Percentiles rank a stretch among this genome's conserved stretches.
Evolutionary conservation across 1,140 invertebrate species (phyloP).

Genomic region (Gonatopus flavifemur): DNA sequence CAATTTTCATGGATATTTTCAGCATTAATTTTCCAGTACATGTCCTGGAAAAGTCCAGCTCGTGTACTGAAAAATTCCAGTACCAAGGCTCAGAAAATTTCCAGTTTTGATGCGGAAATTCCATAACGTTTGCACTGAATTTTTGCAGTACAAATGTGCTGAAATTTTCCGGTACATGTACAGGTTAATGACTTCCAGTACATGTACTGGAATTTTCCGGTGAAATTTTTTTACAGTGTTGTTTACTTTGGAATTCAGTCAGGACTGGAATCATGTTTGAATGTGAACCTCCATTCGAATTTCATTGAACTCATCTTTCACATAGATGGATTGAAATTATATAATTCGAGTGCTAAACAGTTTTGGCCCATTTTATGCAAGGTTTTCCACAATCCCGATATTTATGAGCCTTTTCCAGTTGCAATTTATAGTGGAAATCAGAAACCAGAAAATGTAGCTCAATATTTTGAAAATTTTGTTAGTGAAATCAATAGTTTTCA

Average conservation of each 20-base stretch:
- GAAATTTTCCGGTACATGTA: too few relatives aligned
- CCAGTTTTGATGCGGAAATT: too few relatives aligned
- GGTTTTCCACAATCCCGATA: not conserved
- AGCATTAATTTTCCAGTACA: too few relatives aligned
- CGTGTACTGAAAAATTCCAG: too few relatives aligned
- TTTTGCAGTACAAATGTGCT: too few relatives aligned
- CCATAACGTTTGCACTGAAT: too few relatives aligned
- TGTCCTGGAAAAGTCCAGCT: too few relatives aligned
- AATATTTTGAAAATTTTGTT: slow-evolving; percentile 11
- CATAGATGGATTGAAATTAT: slow-evolving; percentile 8
- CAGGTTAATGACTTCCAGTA: too few relatives aligned
- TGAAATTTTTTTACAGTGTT: too few relatives aligned
- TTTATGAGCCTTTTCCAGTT: slow-evolving; percentile 6
- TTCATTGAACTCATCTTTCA: slow-evolving; percentile 4
- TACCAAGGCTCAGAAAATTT: too few relatives aligned
- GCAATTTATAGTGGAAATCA: slow-evolving; percentile 1
- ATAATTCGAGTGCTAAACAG: not conserved
- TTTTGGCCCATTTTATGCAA: not conserved
- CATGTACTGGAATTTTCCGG: too few relatives aligned
- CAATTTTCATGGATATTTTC: too few relatives aligned
- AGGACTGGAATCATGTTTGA: not conserved
- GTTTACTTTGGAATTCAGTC: slow-evolving; percentile 13
- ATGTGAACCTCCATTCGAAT: not conserved
- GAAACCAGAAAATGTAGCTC: slow-evolving; percentile 2
- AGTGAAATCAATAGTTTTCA: slow-evolving; percentile 5